Evolutionary conservation across 2,113 vertebrate species (phyloP).

Genomic region (Lepus timidus): DNA sequence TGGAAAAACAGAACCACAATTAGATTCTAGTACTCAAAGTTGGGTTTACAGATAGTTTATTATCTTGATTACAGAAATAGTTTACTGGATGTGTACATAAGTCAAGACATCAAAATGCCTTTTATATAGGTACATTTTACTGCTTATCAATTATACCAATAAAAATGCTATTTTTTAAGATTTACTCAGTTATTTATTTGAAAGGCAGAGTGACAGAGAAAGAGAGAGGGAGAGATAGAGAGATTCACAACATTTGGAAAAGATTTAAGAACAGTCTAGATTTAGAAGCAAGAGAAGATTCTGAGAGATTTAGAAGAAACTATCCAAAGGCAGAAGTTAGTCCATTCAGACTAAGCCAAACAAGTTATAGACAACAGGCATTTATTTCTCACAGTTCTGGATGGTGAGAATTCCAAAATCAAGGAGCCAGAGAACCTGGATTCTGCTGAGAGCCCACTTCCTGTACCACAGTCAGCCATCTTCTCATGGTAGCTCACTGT

Average conservation of each 20-base stretch:
- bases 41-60: background rate
- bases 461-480: background rate
- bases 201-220: too few species aligned
- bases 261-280: background rate
- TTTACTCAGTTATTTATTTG: too few species aligned
- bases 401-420: background rate
- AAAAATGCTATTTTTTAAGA: background rate
- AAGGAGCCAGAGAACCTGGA: background rate
- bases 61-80: background rate
- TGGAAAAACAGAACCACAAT: background rate
- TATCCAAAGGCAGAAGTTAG: background rate
- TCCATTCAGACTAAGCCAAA: background rate
- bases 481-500: background rate
- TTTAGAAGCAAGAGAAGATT: background rate
- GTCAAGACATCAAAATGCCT: background rate
- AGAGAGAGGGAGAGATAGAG: too few species aligned
- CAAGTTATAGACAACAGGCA: background rate
- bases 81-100: background rate
- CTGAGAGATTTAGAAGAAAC: background rate
- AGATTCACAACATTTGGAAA: background rate
- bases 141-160: background rate
- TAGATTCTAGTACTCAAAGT: slow-evolving; percentile 19
- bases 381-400: background rate
- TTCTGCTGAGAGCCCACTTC: background rate
- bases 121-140: slow-evolving; percentile 17